Evolutionary conservation across 2,113 vertebrate genomes (phyloP), one percentile per base, ranked within the genome.

Genomic region (Tinamus guttatus): DNA sequence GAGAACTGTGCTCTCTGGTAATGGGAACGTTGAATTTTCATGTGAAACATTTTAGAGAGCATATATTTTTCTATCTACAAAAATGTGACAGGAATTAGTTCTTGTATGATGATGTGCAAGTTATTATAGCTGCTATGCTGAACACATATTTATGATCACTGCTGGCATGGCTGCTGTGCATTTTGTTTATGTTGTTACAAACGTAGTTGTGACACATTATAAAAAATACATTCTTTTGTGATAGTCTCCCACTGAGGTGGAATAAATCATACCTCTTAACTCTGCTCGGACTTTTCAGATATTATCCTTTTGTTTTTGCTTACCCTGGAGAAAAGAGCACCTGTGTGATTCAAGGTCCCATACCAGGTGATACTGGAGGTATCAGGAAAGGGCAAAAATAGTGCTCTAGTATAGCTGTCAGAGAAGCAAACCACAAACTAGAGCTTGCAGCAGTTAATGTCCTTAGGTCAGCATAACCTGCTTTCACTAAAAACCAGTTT

Each of bases 121-220:
- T 96, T 95, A 88, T 97, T 97, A 95, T 47, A 86, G 89, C 93
- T 96, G 79, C 95, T 95, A 51, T 96, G 89, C 86, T 95, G 89
- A 97, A 90, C 79, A 78, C 92, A 86, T 97, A 94, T 97, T 97
- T 97, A 95, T 96, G 96, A 98, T 95, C 85, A 96, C 68, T 87
- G 74, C 69, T 95, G 94, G 87, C 80, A 94, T 15, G 1, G 67
- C 81, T 95, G 94, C 68, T 92, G 81, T 70, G 74, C 24, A 65
- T 89, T 96, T 96, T 97, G 81, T 96, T 95, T 93, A 94, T 89
- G 52, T 92, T 93, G 45, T 93, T 96, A 85, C 84, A 94, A 92
- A 93, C 58, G 79, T 90, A 85, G 60, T 95, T 80, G 93, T 81
- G 87, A 92, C 89, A 97, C 52, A 56, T 81, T 95, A 96, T 95